Conservation (phyloP, 2,113 vertebrate genomes). For the Oxygymnocypris stewartii region DNA sequence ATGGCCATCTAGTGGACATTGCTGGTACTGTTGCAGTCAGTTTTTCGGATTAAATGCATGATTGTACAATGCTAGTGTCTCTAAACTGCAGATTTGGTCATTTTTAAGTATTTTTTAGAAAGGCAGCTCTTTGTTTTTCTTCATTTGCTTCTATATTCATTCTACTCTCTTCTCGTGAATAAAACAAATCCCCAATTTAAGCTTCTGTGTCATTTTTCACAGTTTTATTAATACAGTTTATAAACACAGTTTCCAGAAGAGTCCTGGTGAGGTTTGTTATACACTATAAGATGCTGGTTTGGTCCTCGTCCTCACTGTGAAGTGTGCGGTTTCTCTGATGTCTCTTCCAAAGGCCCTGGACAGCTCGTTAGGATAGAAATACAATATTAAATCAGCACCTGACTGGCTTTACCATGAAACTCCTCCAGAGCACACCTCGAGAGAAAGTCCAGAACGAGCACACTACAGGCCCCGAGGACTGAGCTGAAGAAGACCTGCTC, state of each 20-base stretch:
- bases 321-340: neutral
- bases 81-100: neutral
- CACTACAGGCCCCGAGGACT: too few relatives aligned
- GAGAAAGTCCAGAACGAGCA: neutral
- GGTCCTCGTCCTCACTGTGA: neutral
- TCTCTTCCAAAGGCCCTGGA: neutral
- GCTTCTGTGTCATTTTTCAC: neutral
- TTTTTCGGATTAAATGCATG: neutral
- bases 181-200: neutral
- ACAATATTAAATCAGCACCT: neutral
- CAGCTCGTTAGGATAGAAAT: neutral
- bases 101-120: neutral
- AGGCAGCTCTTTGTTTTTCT: neutral
- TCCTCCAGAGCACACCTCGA: neutral
- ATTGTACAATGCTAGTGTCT: neutral
- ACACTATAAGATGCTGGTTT: neutral
- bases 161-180: neutral
- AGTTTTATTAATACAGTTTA: neutral
- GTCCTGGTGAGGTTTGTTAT: neutral
- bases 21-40: neutral
- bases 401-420: neutral
- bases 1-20: constrained; percentile 9
- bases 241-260: neutral
- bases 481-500: too few relatives aligned
- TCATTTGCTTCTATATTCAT: neutral